Evolutionary conservation across 2,797 vertebrate species (phyloP).

Genomic region (Lutjanus argentimaculatus): DNA sequence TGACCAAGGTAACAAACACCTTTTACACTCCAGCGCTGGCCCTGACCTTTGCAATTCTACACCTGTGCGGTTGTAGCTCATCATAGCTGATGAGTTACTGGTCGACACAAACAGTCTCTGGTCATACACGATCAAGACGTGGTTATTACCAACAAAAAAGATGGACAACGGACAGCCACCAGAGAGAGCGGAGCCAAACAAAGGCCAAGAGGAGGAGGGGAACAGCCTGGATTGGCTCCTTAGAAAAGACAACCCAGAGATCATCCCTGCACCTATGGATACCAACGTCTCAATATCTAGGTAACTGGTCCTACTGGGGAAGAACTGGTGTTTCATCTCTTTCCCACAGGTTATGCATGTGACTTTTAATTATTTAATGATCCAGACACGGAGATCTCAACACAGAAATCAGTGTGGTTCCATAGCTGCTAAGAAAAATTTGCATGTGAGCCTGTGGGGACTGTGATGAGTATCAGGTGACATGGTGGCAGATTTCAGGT

Average conservation of each 20-base stretch:
- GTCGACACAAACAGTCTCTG: not conserved
- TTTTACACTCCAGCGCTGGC: not conserved
- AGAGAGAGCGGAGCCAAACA: not conserved
- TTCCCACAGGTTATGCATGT: not conserved
- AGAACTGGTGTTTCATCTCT: not conserved
- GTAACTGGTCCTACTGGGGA: conserved; percentile 22
- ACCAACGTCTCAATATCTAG: conserved; percentile 32
- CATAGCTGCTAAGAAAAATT: not conserved
- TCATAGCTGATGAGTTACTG: not conserved
- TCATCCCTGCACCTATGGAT: conserved; percentile 53
- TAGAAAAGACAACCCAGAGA: conserved; percentile 2
- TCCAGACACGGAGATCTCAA: not conserved
- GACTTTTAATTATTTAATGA: not conserved
- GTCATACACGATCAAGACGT: not conserved
- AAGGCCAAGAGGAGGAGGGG: not conserved
- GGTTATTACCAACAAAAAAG: not conserved
- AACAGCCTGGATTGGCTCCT: conserved; percentile 51
- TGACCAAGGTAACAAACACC: conserved; percentile 17
- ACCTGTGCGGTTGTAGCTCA: conserved; percentile 6
- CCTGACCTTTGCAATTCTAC: conserved; percentile 23
- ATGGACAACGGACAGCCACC: conserved; percentile 1
- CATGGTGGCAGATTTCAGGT: not conserved
- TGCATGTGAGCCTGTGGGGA: not conserved
- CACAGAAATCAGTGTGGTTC: not conserved
- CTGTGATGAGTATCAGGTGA: conserved; percentile 5